Conservation (phyloP, 1,140 invertebrate genomes). For the Nixonia krombeini region DNA sequence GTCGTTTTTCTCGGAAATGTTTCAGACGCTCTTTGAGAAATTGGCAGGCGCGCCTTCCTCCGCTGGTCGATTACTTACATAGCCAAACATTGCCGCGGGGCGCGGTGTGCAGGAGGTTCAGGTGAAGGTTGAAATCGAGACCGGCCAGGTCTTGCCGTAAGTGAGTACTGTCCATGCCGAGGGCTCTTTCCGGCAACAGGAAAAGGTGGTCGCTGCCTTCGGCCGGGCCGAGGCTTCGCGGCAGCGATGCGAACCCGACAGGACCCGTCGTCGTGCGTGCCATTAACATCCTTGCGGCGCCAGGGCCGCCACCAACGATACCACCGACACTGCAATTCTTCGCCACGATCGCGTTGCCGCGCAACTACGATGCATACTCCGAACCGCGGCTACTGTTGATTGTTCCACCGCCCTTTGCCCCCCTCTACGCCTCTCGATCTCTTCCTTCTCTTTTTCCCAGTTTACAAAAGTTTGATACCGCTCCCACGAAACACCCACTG, state of each 20-base stretch:
- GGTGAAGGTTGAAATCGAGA: constrained; percentile 74
- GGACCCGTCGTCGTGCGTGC: too few species aligned
- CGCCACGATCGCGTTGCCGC: constrained; percentile 37
- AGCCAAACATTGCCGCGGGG: constrained; percentile 77
- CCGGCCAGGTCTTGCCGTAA: constrained; percentile 74
- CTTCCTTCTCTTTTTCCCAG: constrained; percentile 3
- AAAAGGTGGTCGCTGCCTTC: constrained; percentile 76
- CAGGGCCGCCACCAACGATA: too few species aligned
- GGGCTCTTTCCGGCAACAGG: constrained; percentile 74
- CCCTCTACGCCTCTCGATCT: constrained; percentile 20
- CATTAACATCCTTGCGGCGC: too few species aligned
- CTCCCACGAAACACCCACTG: too few species aligned
- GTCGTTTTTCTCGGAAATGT: not conserved
- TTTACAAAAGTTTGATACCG: too few species aligned
- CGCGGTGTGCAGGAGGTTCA: constrained; percentile 72
- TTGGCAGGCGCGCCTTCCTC: constrained; percentile 10
- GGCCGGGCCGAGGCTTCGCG: constrained; percentile 68
- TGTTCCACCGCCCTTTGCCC: too few species aligned
- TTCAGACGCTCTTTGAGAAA: not conserved
- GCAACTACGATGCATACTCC: constrained; percentile 47
- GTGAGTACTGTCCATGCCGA: constrained; percentile 75
- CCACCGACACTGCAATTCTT: too few species aligned
- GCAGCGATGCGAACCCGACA: too few species aligned
- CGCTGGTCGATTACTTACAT: too few species aligned
- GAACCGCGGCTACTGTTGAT: too few species aligned